phyloP scores from a whole-genome alignment of 2,113 vertebrate species.

The Dinomys branickii region DNA sequence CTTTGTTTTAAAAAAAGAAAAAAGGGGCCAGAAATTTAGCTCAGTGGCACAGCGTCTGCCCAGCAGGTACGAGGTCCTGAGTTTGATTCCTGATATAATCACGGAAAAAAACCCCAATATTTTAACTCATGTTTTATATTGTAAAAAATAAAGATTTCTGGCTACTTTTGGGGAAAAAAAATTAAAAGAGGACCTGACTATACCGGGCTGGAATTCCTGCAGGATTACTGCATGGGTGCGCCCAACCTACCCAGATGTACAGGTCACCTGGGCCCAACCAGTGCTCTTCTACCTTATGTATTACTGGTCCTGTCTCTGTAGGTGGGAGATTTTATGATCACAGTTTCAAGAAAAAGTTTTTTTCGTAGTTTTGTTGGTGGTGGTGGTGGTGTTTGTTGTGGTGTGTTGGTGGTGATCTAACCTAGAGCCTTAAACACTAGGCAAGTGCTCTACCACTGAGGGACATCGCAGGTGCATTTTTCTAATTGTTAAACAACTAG shows the following conservation, averaged over 20 bases:
- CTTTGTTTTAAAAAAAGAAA: background rate
- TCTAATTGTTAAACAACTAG: slow-evolving; percentile 9
- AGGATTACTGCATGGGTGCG: background rate
- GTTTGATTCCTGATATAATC: no score
- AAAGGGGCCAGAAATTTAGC: background rate
- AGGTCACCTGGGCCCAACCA: background rate
- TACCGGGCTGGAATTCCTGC: background rate
- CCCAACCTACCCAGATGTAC: background rate
- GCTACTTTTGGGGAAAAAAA: background rate
- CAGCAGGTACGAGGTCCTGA: no score
- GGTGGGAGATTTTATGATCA: background rate
- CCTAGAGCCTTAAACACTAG: background rate
- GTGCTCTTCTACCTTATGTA: background rate
- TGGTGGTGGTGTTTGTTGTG: background rate
- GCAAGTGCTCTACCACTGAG: background rate
- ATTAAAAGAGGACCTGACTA: background rate
- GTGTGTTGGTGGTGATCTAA: background rate
- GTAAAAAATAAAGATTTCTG: background rate
- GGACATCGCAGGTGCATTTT: background rate
- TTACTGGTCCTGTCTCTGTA: background rate
- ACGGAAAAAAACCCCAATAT: background rate
- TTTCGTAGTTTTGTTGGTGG: background rate
- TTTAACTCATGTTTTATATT: slow-evolving; percentile 29
- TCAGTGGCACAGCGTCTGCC: no score
- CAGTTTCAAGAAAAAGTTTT: background rate